Base-by-base conservation (phyloP, 2,888 invertebrate species). In the Entomobrya proxima region DNA sequence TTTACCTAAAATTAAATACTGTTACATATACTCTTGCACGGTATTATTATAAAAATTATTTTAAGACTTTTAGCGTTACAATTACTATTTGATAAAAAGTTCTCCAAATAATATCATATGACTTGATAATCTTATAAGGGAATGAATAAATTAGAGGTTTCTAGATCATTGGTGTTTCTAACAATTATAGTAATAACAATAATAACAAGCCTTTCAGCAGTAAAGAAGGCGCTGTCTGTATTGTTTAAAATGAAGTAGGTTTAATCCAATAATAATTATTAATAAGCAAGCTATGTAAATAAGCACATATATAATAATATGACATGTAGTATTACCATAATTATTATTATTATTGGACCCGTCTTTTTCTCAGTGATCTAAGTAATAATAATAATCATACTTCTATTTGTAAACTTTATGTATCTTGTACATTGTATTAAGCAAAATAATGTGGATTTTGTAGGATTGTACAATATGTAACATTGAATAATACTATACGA, bases 1-100 rank as follows among this genome's bases (percentile, higher is more conserved):
- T n/a, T n/a, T n/a, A n/a, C n/a, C n/a, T n/a, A n/a, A n/a, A n/a
- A n/a, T n/a, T 7, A 7, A 32, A 52, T 50, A 85, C 64, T 80
- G 80, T 80, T 85, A 76, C 85, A 58, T 74, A 74, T 77, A 81
- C 86, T 86, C 86, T 69, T 85, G 80, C 80, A 86, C 86, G 86
- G 86, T 86, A 86, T 86, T 86, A 86, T 69, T 64, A 64, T 64
- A 37, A 64, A 24, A 47, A 72, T 47, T 44, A 74, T 18, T 74
- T 37, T 55, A 3, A 21, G 55, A 18, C 18, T 74, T 50, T 50
- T 30, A 74, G 13, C 52, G 27, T 69, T 40, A 69, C 44, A 6
- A 27, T 69, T 69, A 15, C 15, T 32, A 24, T 55, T 44, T 1
- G 44, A 47, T 24, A 18, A 44, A 27, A 44, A 40, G 47, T 69